Evolutionary conservation across 2,888 invertebrate genomes (phyloP).

Genomic region (Drosophila buzzatii): DNA sequence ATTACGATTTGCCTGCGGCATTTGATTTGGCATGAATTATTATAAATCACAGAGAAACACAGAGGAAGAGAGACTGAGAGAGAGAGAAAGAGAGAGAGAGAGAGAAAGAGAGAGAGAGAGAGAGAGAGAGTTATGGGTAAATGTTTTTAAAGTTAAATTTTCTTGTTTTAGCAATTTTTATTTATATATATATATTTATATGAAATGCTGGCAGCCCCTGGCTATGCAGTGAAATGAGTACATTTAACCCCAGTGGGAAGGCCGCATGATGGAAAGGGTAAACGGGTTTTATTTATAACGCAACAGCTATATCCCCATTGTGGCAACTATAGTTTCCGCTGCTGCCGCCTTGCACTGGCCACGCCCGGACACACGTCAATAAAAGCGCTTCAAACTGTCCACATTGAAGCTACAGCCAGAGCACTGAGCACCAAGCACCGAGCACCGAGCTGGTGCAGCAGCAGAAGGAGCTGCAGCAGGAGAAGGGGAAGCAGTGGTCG

Average conservation of each 20-base stretch:
- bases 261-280: slow-evolving; percentile 12
- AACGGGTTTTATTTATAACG: slow-evolving; percentile 72
- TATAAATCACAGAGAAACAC: slow-evolving; percentile 32
- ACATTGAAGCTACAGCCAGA: slow-evolving; percentile 57
- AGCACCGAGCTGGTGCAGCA: slow-evolving; percentile 19
- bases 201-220: slow-evolving; percentile 52
- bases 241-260: slow-evolving; percentile 36
- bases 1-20: slow-evolving; percentile 54
- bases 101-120: neutral
- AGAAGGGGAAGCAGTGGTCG: slow-evolving; percentile 4
- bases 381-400: slow-evolving; percentile 78
- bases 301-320: slow-evolving; percentile 54
- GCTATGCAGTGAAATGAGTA: slow-evolving; percentile 56
- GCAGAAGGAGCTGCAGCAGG: slow-evolving; percentile 4
- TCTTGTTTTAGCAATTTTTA: slow-evolving; percentile 10
- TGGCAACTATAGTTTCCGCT: slow-evolving; percentile 20
- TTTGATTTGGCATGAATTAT: slow-evolving; percentile 69
- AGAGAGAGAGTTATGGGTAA: slow-evolving; percentile 5
- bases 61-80: neutral
- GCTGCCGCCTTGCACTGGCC: slow-evolving; percentile 37
- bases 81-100: neutral
- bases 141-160: slow-evolving; percentile 3
- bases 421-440: slow-evolving; percentile 22
- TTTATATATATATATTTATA: slow-evolving; percentile 23
- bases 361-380: slow-evolving; percentile 78